Conservation (phyloP, 2,888 invertebrate genomes). For the Cheilosia urbana region DNA sequence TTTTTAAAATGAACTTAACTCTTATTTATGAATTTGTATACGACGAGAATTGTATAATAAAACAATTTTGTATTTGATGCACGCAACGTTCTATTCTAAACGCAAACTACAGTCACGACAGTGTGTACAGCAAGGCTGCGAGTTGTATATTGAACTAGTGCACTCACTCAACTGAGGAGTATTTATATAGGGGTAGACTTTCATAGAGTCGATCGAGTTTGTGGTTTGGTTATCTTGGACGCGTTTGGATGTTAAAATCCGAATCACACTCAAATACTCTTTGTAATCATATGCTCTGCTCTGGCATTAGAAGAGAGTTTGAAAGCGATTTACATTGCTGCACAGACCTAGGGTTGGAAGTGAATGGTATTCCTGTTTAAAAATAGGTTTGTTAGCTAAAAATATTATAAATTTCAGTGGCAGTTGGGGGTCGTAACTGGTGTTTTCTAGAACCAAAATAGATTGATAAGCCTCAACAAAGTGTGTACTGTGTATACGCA, state of each 20-base stretch:
- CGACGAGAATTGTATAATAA: constrained; percentile 2
- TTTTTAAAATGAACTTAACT: background rate
- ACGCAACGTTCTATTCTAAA: constrained; percentile 17
- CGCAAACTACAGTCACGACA: constrained; percentile 18
- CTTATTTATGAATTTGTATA: constrained; percentile 2
- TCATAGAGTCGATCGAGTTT: constrained; percentile 33
- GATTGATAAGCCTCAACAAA: too few relatives aligned
- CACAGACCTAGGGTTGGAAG: background rate
- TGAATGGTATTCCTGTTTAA: background rate
- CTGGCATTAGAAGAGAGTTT: constrained; percentile 23
- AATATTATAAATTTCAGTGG: too few relatives aligned
- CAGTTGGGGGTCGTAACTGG: too few relatives aligned
- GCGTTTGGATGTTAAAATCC: background rate
- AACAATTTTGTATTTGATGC: background rate
- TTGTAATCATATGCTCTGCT: constrained; percentile 8
- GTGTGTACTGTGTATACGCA: too few relatives aligned
- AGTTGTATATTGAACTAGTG: constrained; percentile 28
- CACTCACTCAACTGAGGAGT: constrained; percentile 37
- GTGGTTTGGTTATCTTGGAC: constrained; percentile 5
- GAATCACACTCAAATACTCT: constrained; percentile 37
- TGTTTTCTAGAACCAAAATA: too few relatives aligned
- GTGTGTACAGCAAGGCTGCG: constrained; percentile 27
- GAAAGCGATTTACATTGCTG: background rate
- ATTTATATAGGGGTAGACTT: constrained; percentile 60
- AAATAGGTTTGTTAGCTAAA: background rate